Evolutionary conservation across 2,113 vertebrate genomes (phyloP).

Genomic region (Morone chrysops): DNA sequence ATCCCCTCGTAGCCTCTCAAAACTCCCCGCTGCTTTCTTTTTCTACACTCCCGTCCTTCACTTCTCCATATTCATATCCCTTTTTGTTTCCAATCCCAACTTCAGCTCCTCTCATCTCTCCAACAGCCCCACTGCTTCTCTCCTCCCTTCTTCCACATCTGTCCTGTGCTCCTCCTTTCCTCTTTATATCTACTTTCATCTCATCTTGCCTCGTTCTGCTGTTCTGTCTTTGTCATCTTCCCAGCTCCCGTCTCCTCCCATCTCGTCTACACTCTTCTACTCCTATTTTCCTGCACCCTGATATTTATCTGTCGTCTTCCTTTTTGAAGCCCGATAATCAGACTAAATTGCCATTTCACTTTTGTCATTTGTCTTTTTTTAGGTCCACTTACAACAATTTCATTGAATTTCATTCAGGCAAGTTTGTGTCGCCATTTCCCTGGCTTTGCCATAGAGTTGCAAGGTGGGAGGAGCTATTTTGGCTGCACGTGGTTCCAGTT

Average conservation of each 20-base stretch:
- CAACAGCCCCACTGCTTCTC: neutral
- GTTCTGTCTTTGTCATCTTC: conserved; percentile 43
- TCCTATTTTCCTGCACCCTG: neutral
- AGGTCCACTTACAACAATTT: neutral
- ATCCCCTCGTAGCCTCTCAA: conserved; percentile 7
- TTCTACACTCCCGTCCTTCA: conserved; percentile 18
- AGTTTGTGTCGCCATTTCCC: neutral
- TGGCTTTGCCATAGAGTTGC: neutral
- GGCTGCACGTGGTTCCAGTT: neutral
- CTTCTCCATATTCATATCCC: conserved; percentile 6
- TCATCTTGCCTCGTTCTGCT: conserved; percentile 21
- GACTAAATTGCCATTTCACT: neutral
- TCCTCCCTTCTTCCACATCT: conserved; percentile 7
- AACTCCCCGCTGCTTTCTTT: conserved; percentile 10
- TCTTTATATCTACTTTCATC: conserved; percentile 44
- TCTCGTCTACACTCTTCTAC: neutral
- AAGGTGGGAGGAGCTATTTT: neutral
- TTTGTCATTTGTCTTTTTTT: neutral
- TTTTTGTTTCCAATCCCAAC: conserved; percentile 16
- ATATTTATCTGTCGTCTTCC: neutral
- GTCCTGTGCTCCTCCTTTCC: conserved; percentile 11
- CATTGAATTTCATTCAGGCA: neutral
- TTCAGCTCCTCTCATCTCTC: neutral
- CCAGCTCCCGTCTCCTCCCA: neutral
- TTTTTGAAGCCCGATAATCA: neutral